Conservation (phyloP, 2,113 vertebrate species). For the Zosterops pallidus region DNA sequence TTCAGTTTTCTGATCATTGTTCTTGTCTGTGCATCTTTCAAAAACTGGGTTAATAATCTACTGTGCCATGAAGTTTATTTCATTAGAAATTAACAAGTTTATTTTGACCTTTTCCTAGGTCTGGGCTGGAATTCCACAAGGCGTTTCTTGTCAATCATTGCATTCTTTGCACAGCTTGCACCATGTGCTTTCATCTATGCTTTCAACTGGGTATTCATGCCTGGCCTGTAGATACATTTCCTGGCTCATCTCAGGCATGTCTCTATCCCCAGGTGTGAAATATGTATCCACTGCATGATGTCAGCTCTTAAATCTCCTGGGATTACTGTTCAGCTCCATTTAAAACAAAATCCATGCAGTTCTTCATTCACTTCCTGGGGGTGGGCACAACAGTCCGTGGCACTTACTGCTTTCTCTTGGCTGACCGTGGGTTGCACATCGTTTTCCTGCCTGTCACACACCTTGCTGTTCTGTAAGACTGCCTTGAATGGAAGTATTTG, state of each 20-base stretch:
- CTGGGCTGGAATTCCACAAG: slow-evolving; percentile 20
- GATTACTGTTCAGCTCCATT: slow-evolving; percentile 49
- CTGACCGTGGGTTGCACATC: not conserved
- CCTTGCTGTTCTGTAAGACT: not conserved
- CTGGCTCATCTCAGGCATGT: slow-evolving; percentile 61
- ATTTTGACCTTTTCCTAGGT: slow-evolving; percentile 22
- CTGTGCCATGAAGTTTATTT: not conserved
- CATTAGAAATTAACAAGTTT: not conserved
- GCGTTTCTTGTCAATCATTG: slow-evolving; percentile 15
- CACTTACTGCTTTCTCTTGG: not conserved
- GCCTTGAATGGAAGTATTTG: not conserved
- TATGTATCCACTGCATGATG: slow-evolving; percentile 29
- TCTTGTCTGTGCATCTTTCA: not conserved
- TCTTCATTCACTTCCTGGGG: not conserved
- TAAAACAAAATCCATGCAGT: slow-evolving; percentile 18
- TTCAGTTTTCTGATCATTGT: not conserved
- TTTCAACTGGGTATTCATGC: slow-evolving; percentile 39
- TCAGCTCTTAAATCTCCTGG: slow-evolving; percentile 31
- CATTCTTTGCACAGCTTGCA: not conserved
- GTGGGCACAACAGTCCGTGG: not conserved
- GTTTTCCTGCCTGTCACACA: not conserved
- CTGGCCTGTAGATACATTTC: slow-evolving; percentile 56
- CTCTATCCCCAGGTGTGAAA: slow-evolving; percentile 56
- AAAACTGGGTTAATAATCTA: not conserved
- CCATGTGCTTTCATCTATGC: not conserved